Evolutionary conservation across 2,888 invertebrate species (phyloP).

Genomic region (Agriotes lineatus): DNA sequence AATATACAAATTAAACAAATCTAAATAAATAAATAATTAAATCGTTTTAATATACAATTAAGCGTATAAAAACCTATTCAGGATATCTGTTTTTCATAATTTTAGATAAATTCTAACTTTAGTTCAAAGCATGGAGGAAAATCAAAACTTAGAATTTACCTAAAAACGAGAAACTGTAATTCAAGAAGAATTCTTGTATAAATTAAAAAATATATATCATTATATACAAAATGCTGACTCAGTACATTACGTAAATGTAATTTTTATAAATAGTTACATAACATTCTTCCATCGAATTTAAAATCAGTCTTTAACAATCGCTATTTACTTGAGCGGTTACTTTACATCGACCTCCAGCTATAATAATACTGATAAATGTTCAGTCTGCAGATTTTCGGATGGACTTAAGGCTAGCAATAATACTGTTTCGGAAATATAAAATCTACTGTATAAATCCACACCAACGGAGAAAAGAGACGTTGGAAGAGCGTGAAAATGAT

Average conservation of each 20-base stretch:
- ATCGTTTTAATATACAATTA: conserved; percentile 26
- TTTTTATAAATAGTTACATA: conserved; percentile 29
- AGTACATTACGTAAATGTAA: conserved; percentile 27
- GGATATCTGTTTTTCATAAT: neutral
- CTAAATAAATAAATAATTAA: conserved; percentile 31
- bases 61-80: conserved; percentile 23
- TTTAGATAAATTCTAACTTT: neutral
- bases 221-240: conserved; percentile 28
- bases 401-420: too few species aligned
- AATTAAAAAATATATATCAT: conserved; percentile 17
- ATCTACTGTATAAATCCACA: too few species aligned
- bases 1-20: conserved; percentile 11
- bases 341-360: neutral
- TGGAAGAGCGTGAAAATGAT: too few species aligned
- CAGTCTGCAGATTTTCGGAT: conserved; percentile 27
- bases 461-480: too few species aligned
- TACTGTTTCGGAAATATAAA: too few species aligned
- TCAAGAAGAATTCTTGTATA: conserved; percentile 7
- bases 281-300: conserved; percentile 28
- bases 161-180: conserved; percentile 3
- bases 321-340: conserved; percentile 6
- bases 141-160: neutral
- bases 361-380: conserved; percentile 36
- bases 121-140: neutral
- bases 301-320: conserved; percentile 40